These are phyloP conservation scores for Tachystola acroxantha DNA, from an alignment of 2,888 invertebrate species.

Conservation along the genomic window DNA sequence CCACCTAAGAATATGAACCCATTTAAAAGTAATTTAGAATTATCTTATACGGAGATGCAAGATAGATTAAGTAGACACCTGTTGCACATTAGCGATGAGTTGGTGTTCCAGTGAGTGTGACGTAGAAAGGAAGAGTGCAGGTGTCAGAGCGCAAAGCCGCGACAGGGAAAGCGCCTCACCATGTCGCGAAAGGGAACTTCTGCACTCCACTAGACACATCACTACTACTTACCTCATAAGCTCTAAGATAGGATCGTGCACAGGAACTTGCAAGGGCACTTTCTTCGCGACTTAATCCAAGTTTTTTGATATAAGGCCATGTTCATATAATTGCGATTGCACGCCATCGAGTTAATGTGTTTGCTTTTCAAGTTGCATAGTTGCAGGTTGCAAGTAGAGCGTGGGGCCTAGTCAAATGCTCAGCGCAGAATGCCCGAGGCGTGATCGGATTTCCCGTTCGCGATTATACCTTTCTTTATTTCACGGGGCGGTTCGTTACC, in stretches of 20 bases:
- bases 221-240: slow-evolving; percentile 47
- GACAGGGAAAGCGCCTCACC: slow-evolving; percentile 66
- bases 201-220: slow-evolving; percentile 38
- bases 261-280: slow-evolving; percentile 57
- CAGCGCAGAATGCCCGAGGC: slow-evolving; percentile 40
- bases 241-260: slow-evolving; percentile 47
- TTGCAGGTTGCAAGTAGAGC: slow-evolving; percentile 35
- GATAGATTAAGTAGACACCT: slow-evolving; percentile 19
- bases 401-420: slow-evolving; percentile 32
- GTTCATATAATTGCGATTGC: background rate
- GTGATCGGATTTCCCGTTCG: slow-evolving; percentile 63
- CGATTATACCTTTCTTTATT: slow-evolving; percentile 71
- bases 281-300: slow-evolving; percentile 47
- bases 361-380: slow-evolving; percentile 34
- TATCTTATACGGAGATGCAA: slow-evolving; percentile 5
- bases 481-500: slow-evolving; percentile 58
- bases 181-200: slow-evolving; percentile 71
- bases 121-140: slow-evolving; percentile 74
- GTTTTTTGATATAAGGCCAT: slow-evolving; percentile 39
- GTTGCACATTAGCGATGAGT: slow-evolving; percentile 21
- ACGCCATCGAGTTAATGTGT: background rate
- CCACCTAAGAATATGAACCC: too few relatives aligned
- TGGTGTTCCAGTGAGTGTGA: slow-evolving; percentile 34
- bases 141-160: slow-evolving; percentile 61
- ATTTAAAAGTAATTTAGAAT: too few relatives aligned